Evolutionary conservation across 2,113 vertebrate genomes (phyloP).

Genomic region (rabbit (Oryctolagus cuniculus)): DNA sequence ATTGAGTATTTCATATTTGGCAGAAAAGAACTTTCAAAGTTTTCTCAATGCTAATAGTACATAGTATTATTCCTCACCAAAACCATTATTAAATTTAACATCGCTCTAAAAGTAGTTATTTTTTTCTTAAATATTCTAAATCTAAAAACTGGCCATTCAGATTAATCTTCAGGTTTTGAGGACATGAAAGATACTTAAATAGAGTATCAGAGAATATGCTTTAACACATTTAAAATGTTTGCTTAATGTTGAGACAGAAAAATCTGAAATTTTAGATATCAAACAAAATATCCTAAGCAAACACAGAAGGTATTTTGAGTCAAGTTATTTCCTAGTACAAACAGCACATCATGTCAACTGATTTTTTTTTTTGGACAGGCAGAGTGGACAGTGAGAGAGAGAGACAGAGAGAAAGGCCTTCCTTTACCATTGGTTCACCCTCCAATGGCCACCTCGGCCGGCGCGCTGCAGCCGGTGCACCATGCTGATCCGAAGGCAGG

Average conservation of each 20-base stretch:
- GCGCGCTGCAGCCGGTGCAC: no score
- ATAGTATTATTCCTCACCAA: slow-evolving; percentile 26
- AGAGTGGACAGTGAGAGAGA: no score
- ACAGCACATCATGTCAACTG: background rate
- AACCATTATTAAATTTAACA: slow-evolving; percentile 50
- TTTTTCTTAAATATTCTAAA: slow-evolving; percentile 51
- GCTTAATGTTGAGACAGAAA: slow-evolving; percentile 40
- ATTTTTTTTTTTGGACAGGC: background rate
- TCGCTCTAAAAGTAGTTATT: slow-evolving; percentile 24
- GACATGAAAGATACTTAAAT: background rate
- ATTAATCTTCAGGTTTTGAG: slow-evolving; percentile 49
- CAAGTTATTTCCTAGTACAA: slow-evolving; percentile 62
- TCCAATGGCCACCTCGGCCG: no score
- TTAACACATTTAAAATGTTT: slow-evolving; percentile 51
- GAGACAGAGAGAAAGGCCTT: no score
- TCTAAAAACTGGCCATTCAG: slow-evolving; percentile 36
- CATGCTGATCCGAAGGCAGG: no score
- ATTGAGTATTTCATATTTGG: no score
- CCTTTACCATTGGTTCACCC: no score
- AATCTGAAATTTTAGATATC: slow-evolving; percentile 8
- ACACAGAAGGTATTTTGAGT: slow-evolving; percentile 15
- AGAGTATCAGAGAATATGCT: slow-evolving; percentile 32
- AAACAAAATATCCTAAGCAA: background rate
- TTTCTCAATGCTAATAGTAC: slow-evolving; percentile 16
- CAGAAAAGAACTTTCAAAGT: slow-evolving; percentile 55